Evolutionary conservation across 2,888 invertebrate genomes (phyloP), one percentile per base, ranked within the genome.

Genomic region (Chromoteleia sp.): DNA sequence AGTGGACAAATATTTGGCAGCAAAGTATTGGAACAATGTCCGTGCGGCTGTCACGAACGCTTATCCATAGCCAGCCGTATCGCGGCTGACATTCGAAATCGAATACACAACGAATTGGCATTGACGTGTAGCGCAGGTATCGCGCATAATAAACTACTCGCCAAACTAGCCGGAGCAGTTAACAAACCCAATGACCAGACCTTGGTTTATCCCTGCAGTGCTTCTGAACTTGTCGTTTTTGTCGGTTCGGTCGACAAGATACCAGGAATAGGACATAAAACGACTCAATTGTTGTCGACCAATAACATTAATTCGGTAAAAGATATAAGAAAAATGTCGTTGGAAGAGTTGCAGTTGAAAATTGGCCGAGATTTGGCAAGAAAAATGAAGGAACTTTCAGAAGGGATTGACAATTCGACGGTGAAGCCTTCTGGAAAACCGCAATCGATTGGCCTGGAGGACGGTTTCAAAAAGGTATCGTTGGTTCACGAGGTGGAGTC

Each of bases 131-230:
- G 96, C 92, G 96, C 97, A 33, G 97, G 97, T 56, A 94, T 97
- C 81, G 95, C 96, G 30, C 96, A 96, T 87, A 97, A 97, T 90
- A 97, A 97, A 92, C 91, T 97, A 76, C 91, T 97, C 87, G 95
- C 97, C 1, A 97, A 97, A 92, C 92, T 97, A 82, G 95, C 94
- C 54, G 95, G 96, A 83, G 93, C 94, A 39, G 92, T 94, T 82
- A 93, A 96, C 88, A 97, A 96, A 90, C 97, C 97, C 4, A 95
- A 97, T 90, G 94, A 96, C 87, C 97, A 97, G 91, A 97, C 97
- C 0, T 93, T 95, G 21, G 92, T 97, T 82, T 95, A 94, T 83
- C 96, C 97, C 3, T 94, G 94, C 82, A 93, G 94, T 87, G 94
- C 94, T 6, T 91, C 93, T 61, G 93, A 93, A 79, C 94, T 97